Evolutionary conservation across 2,113 vertebrate genomes (phyloP), one percentile per base, ranked within the genome.

Genomic region (Phaethornis superciliosus): DNA sequence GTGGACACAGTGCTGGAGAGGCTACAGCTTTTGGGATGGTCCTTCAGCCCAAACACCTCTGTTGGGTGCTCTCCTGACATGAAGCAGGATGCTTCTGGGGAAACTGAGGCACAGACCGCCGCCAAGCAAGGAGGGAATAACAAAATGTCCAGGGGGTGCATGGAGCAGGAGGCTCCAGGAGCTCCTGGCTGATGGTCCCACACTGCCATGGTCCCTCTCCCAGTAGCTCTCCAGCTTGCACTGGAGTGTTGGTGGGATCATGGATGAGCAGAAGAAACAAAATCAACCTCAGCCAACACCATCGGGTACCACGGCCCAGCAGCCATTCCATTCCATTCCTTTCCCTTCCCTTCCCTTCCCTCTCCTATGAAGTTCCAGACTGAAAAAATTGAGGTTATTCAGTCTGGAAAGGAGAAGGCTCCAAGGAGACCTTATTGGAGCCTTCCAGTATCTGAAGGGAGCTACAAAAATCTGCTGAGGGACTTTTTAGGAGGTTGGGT

Each of bases 231-330:
- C 33, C n/a, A 18, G 56, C 42, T 22, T 0, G 0, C 15, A 17
- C 8, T 11, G 55, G 32, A 60, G 68, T 7, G 4, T 3, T 17
- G 26, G 32, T 4, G 83, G 59, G 69, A 40, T 1, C 23, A 2
- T 0, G 3, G 65, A 40, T 2, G 33, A 32, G 58, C 14, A 22
- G 46, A n/a, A 60, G 21, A 7, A 37, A 17, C 0, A 21, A 35
- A 19, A 11, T 35, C 33, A 62, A 35, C 35, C 33, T 54, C 27
- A 15, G 24, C 56, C 15, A 74, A 40, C 0, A 10, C 32, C 4
- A 11, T 19, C 1, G 9, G 1, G 63, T 47, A 22, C 0, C 1
- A 46, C 64, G 72, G 12, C 11, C 21, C 62, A 16, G 15, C 85
- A 7, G 65, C 42, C 78, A 9, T 15, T 0, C 16, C 49, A 14